Base-by-base conservation (phyloP, 2,888 invertebrate species). In the Leptinotarsa rubiginosa region DNA sequence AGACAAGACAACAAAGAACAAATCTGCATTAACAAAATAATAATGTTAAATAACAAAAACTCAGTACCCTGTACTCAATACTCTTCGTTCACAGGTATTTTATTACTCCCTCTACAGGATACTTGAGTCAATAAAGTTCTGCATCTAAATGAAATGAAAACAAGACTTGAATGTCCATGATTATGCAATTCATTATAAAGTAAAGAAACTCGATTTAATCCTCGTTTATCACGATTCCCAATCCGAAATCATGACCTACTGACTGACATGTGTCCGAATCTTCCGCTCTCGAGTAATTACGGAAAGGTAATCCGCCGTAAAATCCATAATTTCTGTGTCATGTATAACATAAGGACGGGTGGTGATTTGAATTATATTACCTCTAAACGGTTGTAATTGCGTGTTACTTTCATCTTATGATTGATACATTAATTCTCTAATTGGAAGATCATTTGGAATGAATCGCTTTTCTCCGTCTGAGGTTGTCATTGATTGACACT, bases 351-450 rank as follows among this genome's bases (percentile, higher is more conserved):
- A n/a, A 31, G 20, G 41, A 41, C 41, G 54, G 49, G 49, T 22
- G 67, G 52, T 47, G 69, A 69, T 69, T 69, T 22, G 47, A 18
- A 31, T n/a, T 54, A 59, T 47, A 56, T 47, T 41, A 56, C 56
- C 54, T 20, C 13, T 69, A 69, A 69, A 69, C 47, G 69, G 25
- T 20, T 31, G 20, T 69, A 69, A 69, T 69, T 69, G 20, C 56
- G 54, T 72, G 25, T 67, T 67, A 49, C 72, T 66, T 72, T 66
- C 66, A 65, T 72, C 72, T 59, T 65, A 59, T 72, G 72, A 72
- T 72, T 67, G 72, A 72, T 72, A 72, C 65, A 66, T 72, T 72
- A 67, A 72, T 72, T 67, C 65, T n/a, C 49, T 72, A 67, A 72
- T 72, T 72, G 72, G 66, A 16, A 50, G 52, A 54, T 71, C 65